Evolutionary conservation across 2,113 vertebrate species (phyloP), one percentile per base, ranked within the genome.

Genomic region (Paraplagusia blochii): DNA sequence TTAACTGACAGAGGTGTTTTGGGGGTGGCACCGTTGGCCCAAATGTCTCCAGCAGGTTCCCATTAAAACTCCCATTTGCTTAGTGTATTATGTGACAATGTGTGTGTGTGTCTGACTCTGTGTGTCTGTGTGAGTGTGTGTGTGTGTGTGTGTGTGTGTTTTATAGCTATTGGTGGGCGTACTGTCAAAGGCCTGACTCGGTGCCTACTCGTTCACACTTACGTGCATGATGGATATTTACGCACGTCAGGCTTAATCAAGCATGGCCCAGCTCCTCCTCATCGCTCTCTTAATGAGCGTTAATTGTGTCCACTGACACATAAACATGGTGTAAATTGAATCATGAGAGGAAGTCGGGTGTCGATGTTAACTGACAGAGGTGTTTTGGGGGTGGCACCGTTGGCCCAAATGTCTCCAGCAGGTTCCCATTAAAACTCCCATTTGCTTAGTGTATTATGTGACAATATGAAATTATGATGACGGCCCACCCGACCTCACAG

Each of bases 291-390:
- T 94, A 93, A 95, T 93, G 92, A 92, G 89, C 86, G 79, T 83
- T 93, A 93, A 94, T 93, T 93, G 89, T 90, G 79, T 83, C 91
- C 88, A 93, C 94, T 93, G 93, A 88, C 90, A 90, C 88, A 86
- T 84, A 91, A 90, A 92, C 88, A 90, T 92, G 89, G 89, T 90
- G 84, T 85, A 90, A 88, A 89, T 83, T 80, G 81, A 90, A 86
- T 82, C 83, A 85, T 50, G 34, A 83, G 82, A 79, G 76, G 58
- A 84, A 86, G 74, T 80, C 86, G 90, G 87, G 92, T 89, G 90
- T 82, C 86, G 82, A 88, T 88, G 82, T 83, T 87, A 88, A 87
- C 67, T 85, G 76, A 77, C 69, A 66, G 67, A 75, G 57, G 59
- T 75, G 64, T 64, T 78, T 66, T 60, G 38, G 10, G 66, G 76